phyloP scores from a whole-genome alignment of 2,797 vertebrate species.

The Sebastolobus altivelis region DNA sequence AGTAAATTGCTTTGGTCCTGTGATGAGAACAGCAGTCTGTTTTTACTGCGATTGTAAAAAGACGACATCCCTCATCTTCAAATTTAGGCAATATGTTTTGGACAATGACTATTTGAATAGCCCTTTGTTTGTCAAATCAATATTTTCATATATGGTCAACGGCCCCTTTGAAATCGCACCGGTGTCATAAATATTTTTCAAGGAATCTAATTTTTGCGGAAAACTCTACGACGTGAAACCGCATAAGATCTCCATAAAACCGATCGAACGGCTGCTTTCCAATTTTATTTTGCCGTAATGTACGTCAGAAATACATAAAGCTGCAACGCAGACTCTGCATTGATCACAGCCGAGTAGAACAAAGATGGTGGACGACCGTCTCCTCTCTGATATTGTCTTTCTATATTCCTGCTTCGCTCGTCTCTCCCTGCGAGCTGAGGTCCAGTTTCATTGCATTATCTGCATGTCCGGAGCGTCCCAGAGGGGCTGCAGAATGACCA shows the following conservation, averaged over 20 bases:
- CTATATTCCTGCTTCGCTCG: slow-evolving; percentile 34
- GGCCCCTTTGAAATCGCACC: slow-evolving; percentile 47
- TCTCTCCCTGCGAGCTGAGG: slow-evolving; percentile 45
- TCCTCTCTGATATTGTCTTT: slow-evolving; percentile 29
- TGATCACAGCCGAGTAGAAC: slow-evolving; percentile 41
- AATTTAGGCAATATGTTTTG: slow-evolving; percentile 66
- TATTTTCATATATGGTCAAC: slow-evolving; percentile 72
- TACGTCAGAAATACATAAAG: slow-evolving; percentile 25
- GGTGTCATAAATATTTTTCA: slow-evolving; percentile 56
- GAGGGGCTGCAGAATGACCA: slow-evolving; percentile 85
- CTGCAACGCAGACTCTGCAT: slow-evolving; percentile 21
- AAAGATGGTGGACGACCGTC: slow-evolving; percentile 51
- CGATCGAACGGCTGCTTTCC: slow-evolving; percentile 26
- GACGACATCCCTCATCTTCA: slow-evolving; percentile 45
- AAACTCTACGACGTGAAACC: slow-evolving; percentile 19
- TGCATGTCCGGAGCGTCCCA: slow-evolving; percentile 81
- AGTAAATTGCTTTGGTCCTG: slow-evolving; percentile 51
- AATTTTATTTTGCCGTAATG: slow-evolving; percentile 30
- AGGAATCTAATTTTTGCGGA: slow-evolving; percentile 40
- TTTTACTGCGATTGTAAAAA: slow-evolving; percentile 44
- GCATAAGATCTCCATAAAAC: slow-evolving; percentile 38
- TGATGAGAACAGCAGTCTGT: slow-evolving; percentile 22
- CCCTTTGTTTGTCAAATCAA: slow-evolving; percentile 74
- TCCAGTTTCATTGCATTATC: slow-evolving; percentile 81
- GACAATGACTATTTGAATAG: slow-evolving; percentile 67